Conservation (phyloP, 2,888 invertebrate genomes). For the Sycophila texana region DNA sequence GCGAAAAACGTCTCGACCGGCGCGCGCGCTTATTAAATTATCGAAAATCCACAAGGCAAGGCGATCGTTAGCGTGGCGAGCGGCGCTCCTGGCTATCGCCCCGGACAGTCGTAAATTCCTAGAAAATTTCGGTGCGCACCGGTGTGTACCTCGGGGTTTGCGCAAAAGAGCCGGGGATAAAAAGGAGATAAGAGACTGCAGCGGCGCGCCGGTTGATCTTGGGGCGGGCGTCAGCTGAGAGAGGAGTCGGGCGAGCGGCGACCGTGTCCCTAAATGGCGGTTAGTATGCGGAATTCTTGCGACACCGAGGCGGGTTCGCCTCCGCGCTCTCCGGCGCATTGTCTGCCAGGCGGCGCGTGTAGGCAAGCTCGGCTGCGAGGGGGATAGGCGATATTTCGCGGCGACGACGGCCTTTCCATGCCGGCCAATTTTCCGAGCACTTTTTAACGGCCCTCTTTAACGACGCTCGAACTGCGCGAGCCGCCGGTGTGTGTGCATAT, state of each 20-base stretch:
- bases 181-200: constrained; percentile 18
- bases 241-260: constrained; percentile 2
- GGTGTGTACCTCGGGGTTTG: not conserved
- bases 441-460: constrained; percentile 46
- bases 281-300: constrained; percentile 30
- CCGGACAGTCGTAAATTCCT: constrained; percentile 36
- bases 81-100: not conserved
- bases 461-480: constrained; percentile 21
- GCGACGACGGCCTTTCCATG: constrained; percentile 15
- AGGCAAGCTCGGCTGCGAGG: not conserved
- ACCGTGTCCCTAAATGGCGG: constrained; percentile 40
- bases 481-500: not conserved
- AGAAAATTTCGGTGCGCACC: constrained; percentile 31
- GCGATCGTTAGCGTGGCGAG: constrained; percentile 3
- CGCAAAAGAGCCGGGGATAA: not conserved
- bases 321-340: constrained; percentile 36
- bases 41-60: constrained; percentile 27
- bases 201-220: constrained; percentile 12
- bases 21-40: constrained; percentile 38
- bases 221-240: not conserved
- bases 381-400: constrained; percentile 22
- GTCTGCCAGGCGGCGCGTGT: constrained; percentile 7
- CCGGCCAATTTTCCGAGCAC: constrained; percentile 35
- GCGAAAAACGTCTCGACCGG: not conserved
- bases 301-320: constrained; percentile 34